phyloP scores from a whole-genome alignment of 1,140 invertebrate genomes.

The Lanistes nyassanus region DNA sequence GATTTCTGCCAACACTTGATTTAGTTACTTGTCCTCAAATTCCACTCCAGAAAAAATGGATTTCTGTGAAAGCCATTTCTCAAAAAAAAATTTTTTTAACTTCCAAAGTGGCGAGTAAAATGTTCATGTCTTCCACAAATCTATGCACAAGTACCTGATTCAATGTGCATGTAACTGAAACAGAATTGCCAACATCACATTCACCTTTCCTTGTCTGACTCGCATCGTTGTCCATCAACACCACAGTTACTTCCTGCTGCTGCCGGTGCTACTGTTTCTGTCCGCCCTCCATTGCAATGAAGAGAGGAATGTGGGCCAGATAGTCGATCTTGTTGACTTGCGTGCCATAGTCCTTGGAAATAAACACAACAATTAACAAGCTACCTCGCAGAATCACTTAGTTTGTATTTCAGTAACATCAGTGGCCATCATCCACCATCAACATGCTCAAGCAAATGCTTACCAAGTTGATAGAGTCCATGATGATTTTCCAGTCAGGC shows the following conservation, averaged over 20 bases:
- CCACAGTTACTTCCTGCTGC: not conserved
- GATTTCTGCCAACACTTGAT: too few species aligned
- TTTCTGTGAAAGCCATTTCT: too few species aligned
- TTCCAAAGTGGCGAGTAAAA: not conserved
- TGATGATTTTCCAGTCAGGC: conserved; percentile 36
- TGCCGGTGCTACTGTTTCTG: not conserved
- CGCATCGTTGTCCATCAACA: not conserved
- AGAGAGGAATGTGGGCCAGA: conserved; percentile 51
- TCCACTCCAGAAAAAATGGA: too few species aligned
- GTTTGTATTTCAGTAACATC: too few species aligned
- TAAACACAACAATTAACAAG: conserved; percentile 6
- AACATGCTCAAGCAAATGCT: conserved; percentile 11
- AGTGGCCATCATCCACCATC: not conserved
- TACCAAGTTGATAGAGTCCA: conserved; percentile 44
- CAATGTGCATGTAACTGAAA: not conserved
- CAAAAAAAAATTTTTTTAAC: not conserved
- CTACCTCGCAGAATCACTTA: not conserved
- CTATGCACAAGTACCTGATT: not conserved
- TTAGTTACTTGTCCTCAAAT: too few species aligned
- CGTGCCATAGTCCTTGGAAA: conserved; percentile 44
- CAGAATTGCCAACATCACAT: not conserved
- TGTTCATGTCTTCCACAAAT: not conserved
- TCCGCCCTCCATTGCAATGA: conserved; percentile 14
- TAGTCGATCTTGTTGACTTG: conserved; percentile 50
- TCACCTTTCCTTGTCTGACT: not conserved